Conservation (phyloP, 2,888 invertebrate genomes). For the Drosophila flavopinicola region DNA sequence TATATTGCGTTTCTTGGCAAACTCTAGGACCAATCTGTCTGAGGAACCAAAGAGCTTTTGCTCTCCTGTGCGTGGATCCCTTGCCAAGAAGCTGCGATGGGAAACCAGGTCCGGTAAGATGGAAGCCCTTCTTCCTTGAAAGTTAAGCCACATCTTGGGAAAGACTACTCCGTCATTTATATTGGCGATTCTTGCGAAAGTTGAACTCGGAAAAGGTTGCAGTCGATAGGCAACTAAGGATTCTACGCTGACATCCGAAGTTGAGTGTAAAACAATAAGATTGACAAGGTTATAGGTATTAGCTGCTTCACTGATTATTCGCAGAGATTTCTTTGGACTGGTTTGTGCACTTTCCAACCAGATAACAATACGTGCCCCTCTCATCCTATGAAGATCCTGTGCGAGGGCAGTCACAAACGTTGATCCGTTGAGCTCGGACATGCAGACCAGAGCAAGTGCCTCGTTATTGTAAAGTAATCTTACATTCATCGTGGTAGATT, state of each 20-base stretch:
- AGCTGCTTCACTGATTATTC: neutral
- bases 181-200: neutral
- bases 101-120: neutral
- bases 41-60: conserved; percentile 1
- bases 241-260: neutral
- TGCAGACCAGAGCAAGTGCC: conserved; percentile 27
- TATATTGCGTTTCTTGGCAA: conserved; percentile 23
- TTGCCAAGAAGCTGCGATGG: conserved; percentile 2
- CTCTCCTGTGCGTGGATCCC: conserved; percentile 8
- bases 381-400: conserved; percentile 21
- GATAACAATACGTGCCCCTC: conserved; percentile 26
- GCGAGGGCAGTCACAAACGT: conserved; percentile 22
- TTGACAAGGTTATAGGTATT: conserved; percentile 2
- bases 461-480: conserved; percentile 7
- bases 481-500: neutral
- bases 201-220: conserved; percentile 23
- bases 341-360: neutral
- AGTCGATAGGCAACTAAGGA: conserved; percentile 6
- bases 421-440: conserved; percentile 15
- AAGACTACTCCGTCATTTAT: neutral
- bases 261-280: conserved; percentile 27
- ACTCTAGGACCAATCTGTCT: conserved; percentile 15
- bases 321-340: neutral
- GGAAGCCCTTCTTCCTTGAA: conserved; percentile 9
- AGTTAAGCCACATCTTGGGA: neutral